Conservation (phyloP, 2,888 invertebrate species). For the Dolichopus griseipennis region DNA sequence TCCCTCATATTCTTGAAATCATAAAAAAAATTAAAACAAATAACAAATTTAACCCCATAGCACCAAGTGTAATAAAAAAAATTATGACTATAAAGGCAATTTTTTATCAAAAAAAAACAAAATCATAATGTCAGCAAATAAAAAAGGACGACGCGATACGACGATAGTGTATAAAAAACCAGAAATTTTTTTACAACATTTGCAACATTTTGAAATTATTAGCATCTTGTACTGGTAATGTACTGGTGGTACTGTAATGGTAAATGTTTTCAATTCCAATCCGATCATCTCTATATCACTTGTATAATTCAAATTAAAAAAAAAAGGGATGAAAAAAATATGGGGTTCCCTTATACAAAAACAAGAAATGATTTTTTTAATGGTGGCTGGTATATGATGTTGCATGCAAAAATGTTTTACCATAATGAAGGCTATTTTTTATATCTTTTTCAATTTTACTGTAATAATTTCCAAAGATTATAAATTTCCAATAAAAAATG, state of each 20-base stretch:
- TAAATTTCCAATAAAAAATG: not conserved
- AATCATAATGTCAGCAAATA: conserved; percentile 1
- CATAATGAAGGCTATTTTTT: not conserved
- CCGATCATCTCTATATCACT: too few species aligned
- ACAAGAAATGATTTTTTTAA: not conserved
- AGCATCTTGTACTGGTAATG: too few species aligned
- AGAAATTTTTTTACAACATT: too few species aligned
- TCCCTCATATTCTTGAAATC: not conserved
- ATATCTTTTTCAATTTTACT: not conserved
- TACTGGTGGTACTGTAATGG: too few species aligned
- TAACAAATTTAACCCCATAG: not conserved
- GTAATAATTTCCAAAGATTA: not conserved
- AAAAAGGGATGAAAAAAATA: too few species aligned
- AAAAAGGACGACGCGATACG: not conserved
- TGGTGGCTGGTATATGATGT: not conserved
- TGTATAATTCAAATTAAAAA: too few species aligned
- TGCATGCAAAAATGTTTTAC: not conserved
- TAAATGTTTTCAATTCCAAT: too few species aligned
- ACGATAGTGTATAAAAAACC: too few species aligned
- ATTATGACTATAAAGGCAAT: not conserved
- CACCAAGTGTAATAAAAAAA: not conserved
- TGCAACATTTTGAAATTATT: too few species aligned
- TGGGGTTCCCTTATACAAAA: too few species aligned
- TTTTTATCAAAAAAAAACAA: not conserved
- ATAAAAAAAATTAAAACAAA: not conserved